Evolutionary conservation across 1,140 invertebrate species (phyloP).

Genomic region (Brachionus manjavacas): DNA sequence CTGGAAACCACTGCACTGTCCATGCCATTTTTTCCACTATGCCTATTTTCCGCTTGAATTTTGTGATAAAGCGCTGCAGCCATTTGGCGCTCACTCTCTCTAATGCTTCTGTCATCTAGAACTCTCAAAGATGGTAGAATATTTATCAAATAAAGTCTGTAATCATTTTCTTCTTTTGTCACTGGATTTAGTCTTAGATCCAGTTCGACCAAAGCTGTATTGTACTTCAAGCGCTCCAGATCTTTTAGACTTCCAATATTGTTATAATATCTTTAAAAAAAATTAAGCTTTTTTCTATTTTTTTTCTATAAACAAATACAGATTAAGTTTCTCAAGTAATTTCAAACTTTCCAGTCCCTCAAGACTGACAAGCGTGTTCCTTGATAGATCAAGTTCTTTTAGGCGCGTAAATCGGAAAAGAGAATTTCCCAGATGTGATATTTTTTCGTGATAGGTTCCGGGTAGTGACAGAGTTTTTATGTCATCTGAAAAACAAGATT

Average conservation of each 20-base stretch:
- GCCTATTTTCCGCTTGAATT: neutral
- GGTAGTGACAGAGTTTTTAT: constrained; percentile 54
- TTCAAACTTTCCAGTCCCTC: constrained; percentile 56
- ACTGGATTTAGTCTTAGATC: constrained; percentile 57
- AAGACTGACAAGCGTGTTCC: constrained; percentile 50
- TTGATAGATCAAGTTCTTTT: constrained; percentile 55
- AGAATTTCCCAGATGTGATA: constrained; percentile 51
- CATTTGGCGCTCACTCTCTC: constrained; percentile 54
- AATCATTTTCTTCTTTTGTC: constrained; percentile 55
- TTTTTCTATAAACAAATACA: constrained; percentile 50
- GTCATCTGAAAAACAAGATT: constrained; percentile 51
- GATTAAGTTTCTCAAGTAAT: constrained; percentile 54
- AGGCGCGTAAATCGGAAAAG: constrained; percentile 53
- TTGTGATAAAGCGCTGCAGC: constrained; percentile 43
- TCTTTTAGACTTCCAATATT: constrained; percentile 53
- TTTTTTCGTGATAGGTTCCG: constrained; percentile 57
- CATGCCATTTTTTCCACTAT: neutral
- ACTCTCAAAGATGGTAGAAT: constrained; percentile 52
- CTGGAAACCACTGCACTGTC: neutral
- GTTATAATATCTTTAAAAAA: constrained; percentile 54
- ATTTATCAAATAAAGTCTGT: constrained; percentile 56
- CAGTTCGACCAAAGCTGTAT: constrained; percentile 51
- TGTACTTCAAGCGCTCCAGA: constrained; percentile 50
- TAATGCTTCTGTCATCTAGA: constrained; percentile 55
- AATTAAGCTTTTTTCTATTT: neutral